Percentiles rank a stretch among this genome's conserved stretches.
phyloP scores from a whole-genome alignment of 2,797 vertebrate species.

The Erethizon dorsatum region DNA sequence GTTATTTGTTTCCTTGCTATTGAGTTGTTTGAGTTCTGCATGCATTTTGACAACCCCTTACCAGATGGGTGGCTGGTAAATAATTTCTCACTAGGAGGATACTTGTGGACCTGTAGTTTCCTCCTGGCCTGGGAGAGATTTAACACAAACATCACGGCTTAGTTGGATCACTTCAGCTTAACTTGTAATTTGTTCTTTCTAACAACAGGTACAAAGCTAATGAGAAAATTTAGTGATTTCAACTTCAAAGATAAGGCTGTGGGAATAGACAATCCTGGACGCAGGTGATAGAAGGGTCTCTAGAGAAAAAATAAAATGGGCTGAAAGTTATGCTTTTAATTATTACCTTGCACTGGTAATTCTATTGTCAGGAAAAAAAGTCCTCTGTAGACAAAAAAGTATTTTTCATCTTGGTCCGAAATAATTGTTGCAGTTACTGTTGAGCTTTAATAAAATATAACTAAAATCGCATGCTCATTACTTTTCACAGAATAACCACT shows the following conservation, averaged over 20 bases:
- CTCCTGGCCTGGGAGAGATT: background rate
- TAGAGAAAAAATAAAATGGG: constrained; percentile 32
- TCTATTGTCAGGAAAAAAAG: constrained; percentile 50
- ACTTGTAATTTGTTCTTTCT: constrained; percentile 14
- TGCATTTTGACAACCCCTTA: background rate
- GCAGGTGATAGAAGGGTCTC: background rate
- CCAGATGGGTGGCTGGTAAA: background rate
- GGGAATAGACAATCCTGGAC: background rate
- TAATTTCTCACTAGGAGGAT: background rate
- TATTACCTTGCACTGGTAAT: background rate
- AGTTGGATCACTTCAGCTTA: background rate
- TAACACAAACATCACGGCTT: background rate
- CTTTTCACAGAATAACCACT: background rate
- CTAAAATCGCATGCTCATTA: constrained; percentile 22
- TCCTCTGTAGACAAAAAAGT: background rate
- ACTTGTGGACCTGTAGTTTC: background rate
- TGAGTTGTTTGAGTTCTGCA: background rate
- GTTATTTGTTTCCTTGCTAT: background rate
- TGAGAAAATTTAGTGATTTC: constrained; percentile 21
- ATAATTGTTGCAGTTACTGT: background rate
- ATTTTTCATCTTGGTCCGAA: constrained; percentile 7
- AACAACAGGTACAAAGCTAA: background rate
- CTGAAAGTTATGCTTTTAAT: constrained; percentile 19
- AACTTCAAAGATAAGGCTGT: background rate
- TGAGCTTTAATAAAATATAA: constrained; percentile 41